Conservation (phyloP, 2,888 invertebrate species). For the Colletes collaris region DNA sequence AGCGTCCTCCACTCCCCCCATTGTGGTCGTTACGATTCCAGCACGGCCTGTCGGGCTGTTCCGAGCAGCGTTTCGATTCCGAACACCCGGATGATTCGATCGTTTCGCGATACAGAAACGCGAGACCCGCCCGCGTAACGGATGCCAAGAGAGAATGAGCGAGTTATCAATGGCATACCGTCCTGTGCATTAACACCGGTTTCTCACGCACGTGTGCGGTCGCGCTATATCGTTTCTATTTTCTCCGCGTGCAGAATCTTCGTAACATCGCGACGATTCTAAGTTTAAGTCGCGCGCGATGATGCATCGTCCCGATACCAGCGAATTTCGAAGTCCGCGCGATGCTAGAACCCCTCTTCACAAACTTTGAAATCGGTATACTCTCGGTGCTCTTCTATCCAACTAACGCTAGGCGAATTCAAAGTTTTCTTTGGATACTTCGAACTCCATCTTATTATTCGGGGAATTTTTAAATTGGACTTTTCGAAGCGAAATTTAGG, state of each 20-base stretch:
- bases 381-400: too few relatives aligned
- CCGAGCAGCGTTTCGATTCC: not conserved
- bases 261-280: constrained; percentile 44
- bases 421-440: too few relatives aligned
- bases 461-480: too few relatives aligned
- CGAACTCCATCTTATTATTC: too few relatives aligned
- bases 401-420: too few relatives aligned
- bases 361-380: too few relatives aligned
- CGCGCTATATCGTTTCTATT: constrained; percentile 64
- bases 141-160: constrained; percentile 48
- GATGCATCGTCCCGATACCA: not conserved
- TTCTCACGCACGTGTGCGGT: constrained; percentile 51
- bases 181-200: constrained; percentile 61
- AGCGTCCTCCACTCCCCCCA: constrained; percentile 6
- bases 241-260: constrained; percentile 48
- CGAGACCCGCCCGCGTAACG: not conserved
- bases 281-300: constrained; percentile 51
- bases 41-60: constrained; percentile 2
- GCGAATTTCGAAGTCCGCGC: not conserved
- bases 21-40: constrained; percentile 13
- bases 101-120: not conserved
- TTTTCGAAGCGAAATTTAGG: too few relatives aligned
- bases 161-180: constrained; percentile 75
- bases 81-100: not conserved
- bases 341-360: too few relatives aligned